Percentiles rank a stretch among this genome's conserved stretches.
These are phyloP conservation scores for Brienomyrus longianalis DNA, from an alignment of 2,113 vertebrate genomes.

Conservation along the genomic window DNA sequence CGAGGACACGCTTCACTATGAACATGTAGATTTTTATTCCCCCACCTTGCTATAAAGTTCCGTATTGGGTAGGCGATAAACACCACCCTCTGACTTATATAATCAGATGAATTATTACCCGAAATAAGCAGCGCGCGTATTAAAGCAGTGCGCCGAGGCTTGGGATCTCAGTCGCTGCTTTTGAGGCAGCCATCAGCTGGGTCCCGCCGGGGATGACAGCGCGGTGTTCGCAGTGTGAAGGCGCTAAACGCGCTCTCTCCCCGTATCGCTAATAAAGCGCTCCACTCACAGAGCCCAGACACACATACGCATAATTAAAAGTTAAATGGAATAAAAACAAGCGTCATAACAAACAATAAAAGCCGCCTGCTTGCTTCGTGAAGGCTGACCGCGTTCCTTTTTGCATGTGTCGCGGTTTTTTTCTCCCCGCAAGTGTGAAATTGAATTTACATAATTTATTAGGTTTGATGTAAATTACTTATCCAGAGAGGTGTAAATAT, in stretches of 20 bases:
- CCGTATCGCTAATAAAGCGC: background rate
- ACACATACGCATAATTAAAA: background rate
- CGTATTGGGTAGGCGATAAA: background rate
- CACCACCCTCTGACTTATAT: background rate
- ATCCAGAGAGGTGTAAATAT: background rate
- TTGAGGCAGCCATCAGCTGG: background rate
- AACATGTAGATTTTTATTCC: background rate
- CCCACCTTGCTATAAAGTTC: background rate
- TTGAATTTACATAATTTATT: background rate
- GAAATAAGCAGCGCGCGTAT: background rate
- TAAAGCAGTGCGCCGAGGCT: background rate
- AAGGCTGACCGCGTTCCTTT: background rate
- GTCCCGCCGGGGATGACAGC: background rate
- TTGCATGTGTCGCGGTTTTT: background rate
- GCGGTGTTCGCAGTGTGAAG: background rate
- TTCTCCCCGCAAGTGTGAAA: background rate
- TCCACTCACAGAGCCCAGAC: background rate
- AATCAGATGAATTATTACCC: conserved; percentile 2
- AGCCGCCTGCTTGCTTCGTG: background rate
- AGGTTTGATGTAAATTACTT: background rate
- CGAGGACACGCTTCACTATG: background rate
- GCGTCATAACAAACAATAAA: background rate
- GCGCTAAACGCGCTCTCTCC: background rate
- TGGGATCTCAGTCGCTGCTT: background rate
- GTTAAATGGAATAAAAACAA: background rate